Percentiles rank a stretch among this genome's conserved stretches.
phyloP scores from a whole-genome alignment of 2,888 invertebrate genomes.

The Abscondita cerata region DNA sequence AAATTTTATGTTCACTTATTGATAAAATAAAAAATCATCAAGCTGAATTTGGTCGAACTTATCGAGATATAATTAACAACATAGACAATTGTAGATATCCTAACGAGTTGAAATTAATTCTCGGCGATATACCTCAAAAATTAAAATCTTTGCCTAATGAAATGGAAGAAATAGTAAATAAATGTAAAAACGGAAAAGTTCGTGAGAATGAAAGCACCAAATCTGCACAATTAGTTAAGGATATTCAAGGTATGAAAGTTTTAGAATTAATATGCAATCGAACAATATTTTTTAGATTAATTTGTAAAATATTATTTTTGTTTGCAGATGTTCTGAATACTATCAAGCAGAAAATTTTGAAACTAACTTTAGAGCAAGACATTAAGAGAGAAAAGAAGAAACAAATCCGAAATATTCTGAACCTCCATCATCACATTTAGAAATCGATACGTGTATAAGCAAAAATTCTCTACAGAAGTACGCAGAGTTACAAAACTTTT shows the following conservation, averaged over 20 bases:
- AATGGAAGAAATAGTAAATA: slow-evolving; percentile 60
- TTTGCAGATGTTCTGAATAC: neutral
- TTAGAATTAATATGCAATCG: too few relatives aligned
- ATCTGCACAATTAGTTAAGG: slow-evolving; percentile 61
- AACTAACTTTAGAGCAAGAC: neutral
- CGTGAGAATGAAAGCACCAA: slow-evolving; percentile 64
- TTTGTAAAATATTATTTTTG: too few relatives aligned
- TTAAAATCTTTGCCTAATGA: slow-evolving; percentile 58
- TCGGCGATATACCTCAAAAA: slow-evolving; percentile 56
- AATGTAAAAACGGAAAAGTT: slow-evolving; percentile 58
- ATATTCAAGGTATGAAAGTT: slow-evolving; percentile 60
- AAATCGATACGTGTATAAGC: slow-evolving; percentile 60
- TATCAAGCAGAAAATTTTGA: neutral
- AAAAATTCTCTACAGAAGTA: slow-evolving; percentile 64
- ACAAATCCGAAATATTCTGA: neutral
- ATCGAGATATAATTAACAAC: slow-evolving; percentile 63
- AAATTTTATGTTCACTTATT: slow-evolving; percentile 42
- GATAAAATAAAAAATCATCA: slow-evolving; percentile 67
- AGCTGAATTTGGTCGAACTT: slow-evolving; percentile 63
- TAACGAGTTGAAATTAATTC: slow-evolving; percentile 37
- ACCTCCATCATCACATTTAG: neutral
- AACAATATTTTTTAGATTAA: too few relatives aligned
- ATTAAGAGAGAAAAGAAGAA: neutral
- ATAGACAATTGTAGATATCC: slow-evolving; percentile 48
- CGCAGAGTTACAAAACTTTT: slow-evolving; percentile 63